Conservation (phyloP, 2,113 vertebrate genomes). For the Crotophaga sulcirostris region DNA sequence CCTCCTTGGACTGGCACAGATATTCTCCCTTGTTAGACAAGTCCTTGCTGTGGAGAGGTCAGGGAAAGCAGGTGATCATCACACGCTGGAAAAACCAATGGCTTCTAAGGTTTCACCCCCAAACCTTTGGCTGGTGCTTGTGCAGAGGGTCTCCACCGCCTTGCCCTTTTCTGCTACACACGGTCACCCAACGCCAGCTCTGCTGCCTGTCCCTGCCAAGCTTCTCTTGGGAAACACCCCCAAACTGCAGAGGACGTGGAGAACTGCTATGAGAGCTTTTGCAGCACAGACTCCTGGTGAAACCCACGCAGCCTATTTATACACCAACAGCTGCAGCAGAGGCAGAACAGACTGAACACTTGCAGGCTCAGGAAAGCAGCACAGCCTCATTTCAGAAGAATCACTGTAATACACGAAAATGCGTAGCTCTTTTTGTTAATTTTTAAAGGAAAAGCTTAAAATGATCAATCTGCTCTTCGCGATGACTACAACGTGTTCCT, state of each 20-base stretch:
- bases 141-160: accelerated
- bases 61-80: background rate
- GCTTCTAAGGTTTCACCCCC: background rate
- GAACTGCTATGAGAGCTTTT: background rate
- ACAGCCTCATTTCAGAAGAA: background rate
- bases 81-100: background rate
- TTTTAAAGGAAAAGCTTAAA: background rate
- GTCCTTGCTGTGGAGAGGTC: background rate
- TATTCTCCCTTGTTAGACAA: background rate
- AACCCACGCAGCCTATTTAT: background rate
- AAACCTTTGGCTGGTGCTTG: background rate
- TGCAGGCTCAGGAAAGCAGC: background rate
- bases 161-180: background rate
- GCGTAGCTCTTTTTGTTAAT: background rate
- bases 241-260: background rate
- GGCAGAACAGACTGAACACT: background rate
- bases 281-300: background rate
- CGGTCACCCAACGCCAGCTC: background rate
- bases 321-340: background rate
- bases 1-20: background rate
- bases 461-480: background rate
- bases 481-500: background rate
- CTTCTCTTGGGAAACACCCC: background rate
- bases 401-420: background rate
- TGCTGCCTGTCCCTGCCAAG: background rate